A percentile compares a stretch with the other conserved stretches of the same genome.
Conservation (phyloP, 2,113 vertebrate species). For the Coptodon bakossiorum region DNA sequence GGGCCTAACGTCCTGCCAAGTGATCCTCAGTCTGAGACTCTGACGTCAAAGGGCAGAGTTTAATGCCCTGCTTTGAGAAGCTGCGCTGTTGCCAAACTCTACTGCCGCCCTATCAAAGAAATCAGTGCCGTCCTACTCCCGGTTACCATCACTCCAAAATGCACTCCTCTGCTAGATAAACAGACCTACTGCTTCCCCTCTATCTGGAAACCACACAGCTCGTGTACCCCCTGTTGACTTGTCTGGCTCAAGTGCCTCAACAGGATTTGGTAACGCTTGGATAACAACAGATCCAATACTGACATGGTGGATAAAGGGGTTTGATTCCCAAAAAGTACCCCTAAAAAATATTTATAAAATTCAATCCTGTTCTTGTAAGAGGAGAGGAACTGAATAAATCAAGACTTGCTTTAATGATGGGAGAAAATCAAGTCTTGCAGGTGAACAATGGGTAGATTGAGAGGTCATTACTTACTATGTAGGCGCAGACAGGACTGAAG, state of each 20-base stretch:
- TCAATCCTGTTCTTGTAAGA: not conserved
- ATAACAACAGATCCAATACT: conserved; percentile 12
- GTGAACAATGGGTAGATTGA: not conserved
- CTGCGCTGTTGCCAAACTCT: not conserved
- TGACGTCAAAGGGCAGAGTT: conserved; percentile 40
- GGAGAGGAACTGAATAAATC: not conserved
- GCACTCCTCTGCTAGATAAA: conserved; percentile 28
- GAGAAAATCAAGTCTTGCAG: not conserved
- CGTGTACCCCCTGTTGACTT: conserved; percentile 15
- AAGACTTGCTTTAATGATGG: not conserved
- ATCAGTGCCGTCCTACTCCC: conserved; percentile 23
- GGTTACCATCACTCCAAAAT: conserved; percentile 12
- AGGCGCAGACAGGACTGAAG: conserved; percentile 90
- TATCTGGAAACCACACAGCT: conserved; percentile 17
- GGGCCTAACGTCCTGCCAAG: conserved; percentile 41
- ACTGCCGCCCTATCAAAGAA: not conserved
- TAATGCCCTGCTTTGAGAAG: conserved; percentile 12
- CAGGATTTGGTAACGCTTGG: conserved; percentile 17
- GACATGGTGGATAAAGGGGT: conserved; percentile 15
- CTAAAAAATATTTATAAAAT: not conserved
- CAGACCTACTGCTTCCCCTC: conserved; percentile 16
- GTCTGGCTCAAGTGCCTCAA: conserved; percentile 38
- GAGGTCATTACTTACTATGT: conserved; percentile 80
- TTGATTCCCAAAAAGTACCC: not conserved
- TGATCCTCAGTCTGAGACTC: conserved; percentile 10